phyloP scores from a whole-genome alignment of 2,797 vertebrate genomes.

The Nasua narica region DNA sequence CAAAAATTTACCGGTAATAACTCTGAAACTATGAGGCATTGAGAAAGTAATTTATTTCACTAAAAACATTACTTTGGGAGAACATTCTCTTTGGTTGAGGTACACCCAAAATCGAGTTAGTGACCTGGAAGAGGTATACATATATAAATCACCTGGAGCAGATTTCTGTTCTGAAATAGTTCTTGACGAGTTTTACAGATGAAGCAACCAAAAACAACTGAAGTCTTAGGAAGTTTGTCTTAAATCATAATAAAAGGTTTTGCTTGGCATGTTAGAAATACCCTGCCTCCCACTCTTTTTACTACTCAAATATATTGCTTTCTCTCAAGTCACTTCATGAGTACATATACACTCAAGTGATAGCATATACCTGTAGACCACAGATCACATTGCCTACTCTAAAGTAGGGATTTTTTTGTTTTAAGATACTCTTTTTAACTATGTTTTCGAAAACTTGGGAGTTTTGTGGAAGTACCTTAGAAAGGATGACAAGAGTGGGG shows the following conservation, averaged over 20 bases:
- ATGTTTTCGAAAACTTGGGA: background rate
- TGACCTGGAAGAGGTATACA: background rate
- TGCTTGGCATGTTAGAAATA: background rate
- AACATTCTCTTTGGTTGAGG: background rate
- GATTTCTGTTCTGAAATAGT: background rate
- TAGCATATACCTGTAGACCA: background rate
- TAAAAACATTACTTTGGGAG: background rate
- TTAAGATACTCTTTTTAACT: background rate
- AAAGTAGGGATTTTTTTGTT: background rate
- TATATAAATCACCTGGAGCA: background rate
- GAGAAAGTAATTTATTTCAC: constrained; percentile 19
- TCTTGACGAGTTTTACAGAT: background rate
- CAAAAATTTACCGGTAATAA: constrained; percentile 16
- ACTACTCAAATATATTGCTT: background rate
- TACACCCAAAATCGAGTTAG: background rate
- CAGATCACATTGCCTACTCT: background rate
- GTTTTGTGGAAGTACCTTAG: background rate
- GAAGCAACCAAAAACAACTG: background rate
- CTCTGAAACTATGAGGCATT: background rate
- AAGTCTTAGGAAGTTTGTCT: background rate
- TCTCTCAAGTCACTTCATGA: background rate
- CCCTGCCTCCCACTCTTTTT: background rate
- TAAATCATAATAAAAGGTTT: constrained; percentile 14
- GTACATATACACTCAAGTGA: background rate
- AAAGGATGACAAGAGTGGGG: background rate